Evolutionary conservation across 2,113 vertebrate species (phyloP), one percentile per base, ranked within the genome.

Genomic region (Elgaria multicarinata): DNA sequence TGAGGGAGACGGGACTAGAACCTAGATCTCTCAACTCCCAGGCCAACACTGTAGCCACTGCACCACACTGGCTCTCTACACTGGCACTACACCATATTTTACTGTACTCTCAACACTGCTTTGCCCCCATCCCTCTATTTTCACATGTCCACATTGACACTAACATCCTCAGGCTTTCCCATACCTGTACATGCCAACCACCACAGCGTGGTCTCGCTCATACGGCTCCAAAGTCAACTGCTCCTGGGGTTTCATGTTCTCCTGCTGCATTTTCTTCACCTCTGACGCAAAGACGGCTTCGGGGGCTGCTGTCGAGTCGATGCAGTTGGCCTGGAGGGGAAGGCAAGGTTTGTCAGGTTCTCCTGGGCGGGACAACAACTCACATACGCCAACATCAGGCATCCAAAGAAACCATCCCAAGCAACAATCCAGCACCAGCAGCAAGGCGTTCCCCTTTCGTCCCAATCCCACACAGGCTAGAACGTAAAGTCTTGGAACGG

Each of bases 201-300:
- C 98, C 69, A 99, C 98, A 0, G 98, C 98, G 0, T 99, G 98
- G 91, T 99, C 98, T 33, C 98, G 97, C 90, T 99, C 98, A 0
- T 99, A 99, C 0, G 98, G 98, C 94, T 99, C 98, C 72, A 99
- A 95, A 0, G 98, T 99, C 33, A 99, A 89, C 97, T 99, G 98
- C 74, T 99, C 98, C 92, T 99, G 98, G 1, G 98, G 98, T 31
- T 98, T 98, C 98, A 99, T 98, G 95, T 98, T 98, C 93, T 99
- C 98, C 3, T 97, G 87, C 4, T 98, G 97, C 98, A 99, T 99
- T 93, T 99, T 99, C 94, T 98, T 98, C 75, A 99, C 98, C 86
- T 99, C 98, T 0, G 98, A 96, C 0, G 98, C 98, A 90, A 99
- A 99, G 77, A 99, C 98, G 0, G 98, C 98, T 89, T 99, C 98